Conservation (phyloP, 2,113 vertebrate genomes). For the Arenaria interpres region DNA sequence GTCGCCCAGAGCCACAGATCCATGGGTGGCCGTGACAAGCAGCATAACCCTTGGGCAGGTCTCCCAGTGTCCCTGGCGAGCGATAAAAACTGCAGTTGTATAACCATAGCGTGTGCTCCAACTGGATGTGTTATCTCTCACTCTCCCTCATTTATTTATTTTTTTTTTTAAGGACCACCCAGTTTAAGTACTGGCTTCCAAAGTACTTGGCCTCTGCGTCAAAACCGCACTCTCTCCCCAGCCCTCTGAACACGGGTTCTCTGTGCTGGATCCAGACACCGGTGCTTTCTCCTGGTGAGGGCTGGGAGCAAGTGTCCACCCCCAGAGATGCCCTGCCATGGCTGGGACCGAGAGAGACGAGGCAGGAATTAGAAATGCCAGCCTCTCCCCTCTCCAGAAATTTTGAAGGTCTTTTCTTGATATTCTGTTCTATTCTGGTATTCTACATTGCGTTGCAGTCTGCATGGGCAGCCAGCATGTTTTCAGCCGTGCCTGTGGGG, state of each 20-base stretch:
- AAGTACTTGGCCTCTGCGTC: background rate
- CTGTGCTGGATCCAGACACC: background rate
- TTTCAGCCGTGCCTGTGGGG: background rate
- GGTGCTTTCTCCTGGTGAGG: background rate
- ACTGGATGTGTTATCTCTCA: background rate
- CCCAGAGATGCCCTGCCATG: fast-evolving
- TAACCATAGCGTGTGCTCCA: background rate
- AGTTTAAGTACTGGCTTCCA: background rate
- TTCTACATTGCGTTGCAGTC: too few species aligned
- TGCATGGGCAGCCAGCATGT: background rate
- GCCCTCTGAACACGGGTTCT: fast-evolving
- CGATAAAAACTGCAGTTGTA: background rate
- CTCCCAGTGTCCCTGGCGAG: fast-evolving
- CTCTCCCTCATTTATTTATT: background rate
- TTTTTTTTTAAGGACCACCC: background rate
- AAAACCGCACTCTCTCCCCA: background rate
- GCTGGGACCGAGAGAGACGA: fast-evolving
- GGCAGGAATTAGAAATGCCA: background rate
- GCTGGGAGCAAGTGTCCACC: background rate
- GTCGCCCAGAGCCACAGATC: background rate
- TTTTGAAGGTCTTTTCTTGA: background rate
- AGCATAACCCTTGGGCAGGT: background rate
- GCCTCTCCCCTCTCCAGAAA: background rate
- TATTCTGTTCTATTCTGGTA: too few species aligned
- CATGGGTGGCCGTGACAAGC: background rate